Evolutionary conservation across 1,140 invertebrate species (phyloP), one percentile per base, ranked within the genome.

Genomic region (Plodia interpunctella): DNA sequence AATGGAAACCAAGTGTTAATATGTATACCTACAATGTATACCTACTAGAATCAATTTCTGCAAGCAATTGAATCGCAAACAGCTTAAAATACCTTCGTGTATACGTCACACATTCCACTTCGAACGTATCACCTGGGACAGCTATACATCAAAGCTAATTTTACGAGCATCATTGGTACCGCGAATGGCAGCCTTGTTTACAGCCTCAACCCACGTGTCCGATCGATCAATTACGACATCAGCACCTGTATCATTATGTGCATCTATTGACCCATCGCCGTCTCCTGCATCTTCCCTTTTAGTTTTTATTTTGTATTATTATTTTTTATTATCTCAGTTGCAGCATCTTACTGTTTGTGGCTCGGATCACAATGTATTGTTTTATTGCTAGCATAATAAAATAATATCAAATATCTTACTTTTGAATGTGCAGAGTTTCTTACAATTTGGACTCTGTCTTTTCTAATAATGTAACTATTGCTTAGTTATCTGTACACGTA

Each of bases 161-260:
- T 63, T 63, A 63, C 52, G 61, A 63, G 11, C 57, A 32, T 30
- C 50, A 49, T 19, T 30, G 25, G 52, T 49, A 59, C 61, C 61
- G 44, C 61, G 53, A 55, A 62, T 57, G 52, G 60, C 55, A 51
- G 30, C 17, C 55, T 21, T 62, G 50, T 62, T 62, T 62, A 62
- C 55, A 20, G 60, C 51, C 28, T 17, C 35, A 21, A 18, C 58
- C 49, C 19, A 55, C 52, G 38, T 55, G 35, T 32, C 59, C 54
- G 21, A 18, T 38, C 15, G 10, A 35, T 35, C 17, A 35, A 32
- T 38, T 25, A 25, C 50, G 2, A 25, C 10, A 21, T 52, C 25
- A 13, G 3, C 50, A 52, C 50, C 50, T 21, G 50, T 25, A n/a
- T 52, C 19, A n/a, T 20, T 13, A 11, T 20, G 10, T 18, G 11